These are phyloP conservation scores for Nannospalax galili DNA, from an alignment of 2,113 vertebrate genomes.

Conservation along the genomic window DNA sequence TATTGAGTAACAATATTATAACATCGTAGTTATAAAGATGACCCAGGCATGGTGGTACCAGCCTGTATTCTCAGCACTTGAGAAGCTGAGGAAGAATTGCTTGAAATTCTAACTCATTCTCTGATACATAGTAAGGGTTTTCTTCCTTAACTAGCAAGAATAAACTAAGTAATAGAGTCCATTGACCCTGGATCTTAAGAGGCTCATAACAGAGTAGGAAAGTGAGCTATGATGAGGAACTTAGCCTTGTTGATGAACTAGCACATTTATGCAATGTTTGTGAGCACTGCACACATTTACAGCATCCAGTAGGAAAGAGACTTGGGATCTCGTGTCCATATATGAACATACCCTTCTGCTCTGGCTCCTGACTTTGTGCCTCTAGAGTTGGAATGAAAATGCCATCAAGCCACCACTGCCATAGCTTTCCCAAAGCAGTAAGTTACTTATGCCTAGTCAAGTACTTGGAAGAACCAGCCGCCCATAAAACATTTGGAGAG, in stretches of 20 bases:
- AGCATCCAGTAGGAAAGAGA: neutral
- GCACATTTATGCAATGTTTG: neutral
- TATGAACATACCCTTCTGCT: neutral
- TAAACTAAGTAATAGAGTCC: neutral
- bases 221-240: no score
- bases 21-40: neutral
- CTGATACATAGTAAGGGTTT: neutral
- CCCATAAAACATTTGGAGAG: neutral
- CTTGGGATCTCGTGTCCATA: neutral
- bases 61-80: no score
- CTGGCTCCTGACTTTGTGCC: neutral
- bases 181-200: neutral
- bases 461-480: neutral
- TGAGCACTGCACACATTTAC: neutral
- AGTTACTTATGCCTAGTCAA: neutral
- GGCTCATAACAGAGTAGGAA: neutral
- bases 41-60: no score
- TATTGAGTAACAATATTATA: neutral
- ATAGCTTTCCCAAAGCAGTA: neutral
- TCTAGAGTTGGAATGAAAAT: neutral
- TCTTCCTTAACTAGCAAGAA: neutral
- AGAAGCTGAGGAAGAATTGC: neutral
- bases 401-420: neutral
- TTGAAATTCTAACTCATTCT: neutral
- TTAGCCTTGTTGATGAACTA: neutral